These are phyloP conservation scores for Zaprionus taronus DNA, from an alignment of 1,140 invertebrate species.

Conservation along the genomic window DNA sequence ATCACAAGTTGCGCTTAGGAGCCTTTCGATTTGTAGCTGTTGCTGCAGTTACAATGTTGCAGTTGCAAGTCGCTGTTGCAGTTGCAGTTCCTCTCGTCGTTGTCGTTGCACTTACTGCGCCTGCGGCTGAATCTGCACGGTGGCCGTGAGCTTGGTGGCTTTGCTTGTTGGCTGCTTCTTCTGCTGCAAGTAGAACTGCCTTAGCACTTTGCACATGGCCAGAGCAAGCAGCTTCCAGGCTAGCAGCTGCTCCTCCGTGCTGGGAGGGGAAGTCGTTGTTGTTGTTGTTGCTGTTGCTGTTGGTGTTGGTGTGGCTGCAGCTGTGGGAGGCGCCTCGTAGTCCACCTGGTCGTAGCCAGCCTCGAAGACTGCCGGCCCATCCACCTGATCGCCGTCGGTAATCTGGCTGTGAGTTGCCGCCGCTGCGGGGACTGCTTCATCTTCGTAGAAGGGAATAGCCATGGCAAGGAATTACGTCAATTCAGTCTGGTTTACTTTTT, in stretches of 20 bases:
- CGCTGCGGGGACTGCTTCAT: constrained; percentile 41
- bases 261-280: constrained; percentile 36
- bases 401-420: constrained; percentile 33
- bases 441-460: constrained; percentile 79
- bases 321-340: constrained; percentile 54
- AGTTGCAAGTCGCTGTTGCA: constrained; percentile 38
- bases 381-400: constrained; percentile 70
- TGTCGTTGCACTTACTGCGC: constrained; percentile 55
- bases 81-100: constrained; percentile 12
- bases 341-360: constrained; percentile 62
- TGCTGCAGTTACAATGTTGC: constrained; percentile 55
- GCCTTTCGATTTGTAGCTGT: constrained; percentile 46
- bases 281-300: constrained; percentile 52
- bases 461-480: constrained; percentile 62
- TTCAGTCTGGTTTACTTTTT: constrained; percentile 11
- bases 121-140: constrained; percentile 71
- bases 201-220: constrained; percentile 79
- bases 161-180: constrained; percentile 57
- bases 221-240: constrained; percentile 79
- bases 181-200: constrained; percentile 74
- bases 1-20: constrained; percentile 66
- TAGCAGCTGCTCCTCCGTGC: constrained; percentile 64
- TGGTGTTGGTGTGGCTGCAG: constrained; percentile 43
- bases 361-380: constrained; percentile 49
- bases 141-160: constrained; percentile 63